A percentile compares a stretch with the other conserved stretches of the same genome.
Evolutionary conservation across 2,888 invertebrate genomes (phyloP).

Genomic region (Graphium colonna): DNA sequence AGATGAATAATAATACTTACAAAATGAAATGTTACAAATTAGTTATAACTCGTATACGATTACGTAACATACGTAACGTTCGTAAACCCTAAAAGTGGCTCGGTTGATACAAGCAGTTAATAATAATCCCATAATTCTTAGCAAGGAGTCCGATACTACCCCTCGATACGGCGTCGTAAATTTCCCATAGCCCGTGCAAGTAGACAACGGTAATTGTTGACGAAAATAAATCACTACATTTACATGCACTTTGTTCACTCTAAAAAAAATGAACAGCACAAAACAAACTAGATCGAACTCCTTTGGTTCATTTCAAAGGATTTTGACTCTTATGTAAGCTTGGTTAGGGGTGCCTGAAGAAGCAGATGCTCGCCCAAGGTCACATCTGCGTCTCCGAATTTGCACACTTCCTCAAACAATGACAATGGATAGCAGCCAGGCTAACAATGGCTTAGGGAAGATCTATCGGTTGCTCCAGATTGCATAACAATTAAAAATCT

Average conservation of each 20-base stretch:
- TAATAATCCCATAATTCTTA: slow-evolving; percentile 28
- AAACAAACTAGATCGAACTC: slow-evolving; percentile 63
- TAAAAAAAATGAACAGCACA: slow-evolving; percentile 36
- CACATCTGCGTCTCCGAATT: slow-evolving; percentile 43
- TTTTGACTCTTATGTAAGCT: slow-evolving; percentile 27
- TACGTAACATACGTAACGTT: slow-evolving; percentile 10
- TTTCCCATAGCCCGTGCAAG: slow-evolving; percentile 67
- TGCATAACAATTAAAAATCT: slow-evolving; percentile 59
- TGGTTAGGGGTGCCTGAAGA: slow-evolving; percentile 28
- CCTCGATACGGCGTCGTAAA: slow-evolving; percentile 66
- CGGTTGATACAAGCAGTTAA: slow-evolving; percentile 17
- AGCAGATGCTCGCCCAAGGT: slow-evolving; percentile 32
- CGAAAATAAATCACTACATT: slow-evolving; percentile 72
- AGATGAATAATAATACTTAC: not conserved
- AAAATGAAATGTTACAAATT: not conserved
- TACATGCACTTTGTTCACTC: slow-evolving; percentile 44
- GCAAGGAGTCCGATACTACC: slow-evolving; percentile 43
- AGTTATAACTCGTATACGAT: slow-evolving; percentile 9
- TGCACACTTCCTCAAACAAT: slow-evolving; percentile 69
- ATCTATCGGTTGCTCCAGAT: slow-evolving; percentile 57
- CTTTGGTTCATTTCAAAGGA: slow-evolving; percentile 26
- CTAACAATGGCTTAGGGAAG: slow-evolving; percentile 46
- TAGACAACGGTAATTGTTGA: slow-evolving; percentile 60
- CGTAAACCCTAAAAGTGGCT: not conserved
- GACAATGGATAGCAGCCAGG: slow-evolving; percentile 33